These are phyloP conservation scores for Atlantisia rogersi DNA, from an alignment of 2,113 vertebrate species.

Conservation along the genomic window DNA sequence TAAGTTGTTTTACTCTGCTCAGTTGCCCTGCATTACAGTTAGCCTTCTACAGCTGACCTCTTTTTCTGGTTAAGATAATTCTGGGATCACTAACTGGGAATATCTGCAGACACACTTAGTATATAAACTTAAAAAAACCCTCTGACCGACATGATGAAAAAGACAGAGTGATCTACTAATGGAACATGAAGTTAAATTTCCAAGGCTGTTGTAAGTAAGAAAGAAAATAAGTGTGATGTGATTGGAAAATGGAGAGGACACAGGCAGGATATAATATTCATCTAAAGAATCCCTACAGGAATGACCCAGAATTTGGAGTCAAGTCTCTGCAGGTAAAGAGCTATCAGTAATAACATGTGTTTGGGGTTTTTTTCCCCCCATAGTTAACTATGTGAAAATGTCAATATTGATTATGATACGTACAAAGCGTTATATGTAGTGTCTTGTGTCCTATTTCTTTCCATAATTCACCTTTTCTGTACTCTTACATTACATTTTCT, in stretches of 20 bases:
- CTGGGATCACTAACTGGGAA: neutral
- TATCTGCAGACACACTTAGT: neutral
- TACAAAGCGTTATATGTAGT: neutral
- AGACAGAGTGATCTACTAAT: neutral
- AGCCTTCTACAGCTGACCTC: neutral
- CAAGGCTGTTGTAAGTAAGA: neutral
- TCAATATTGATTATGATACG: neutral
- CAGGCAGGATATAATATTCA: neutral
- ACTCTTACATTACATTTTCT: neutral
- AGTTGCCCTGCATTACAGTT: accelerated
- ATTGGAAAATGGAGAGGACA: neutral
- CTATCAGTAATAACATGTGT: neutral
- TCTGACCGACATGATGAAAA: neutral
- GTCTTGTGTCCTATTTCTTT: neutral
- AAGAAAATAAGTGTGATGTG: neutral
- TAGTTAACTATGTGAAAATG: neutral
- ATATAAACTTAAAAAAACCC: neutral
- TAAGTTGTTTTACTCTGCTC: neutral
- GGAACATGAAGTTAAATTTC: neutral
- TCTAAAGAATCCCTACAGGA: neutral
- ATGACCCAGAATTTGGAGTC: neutral
- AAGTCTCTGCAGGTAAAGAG: neutral
- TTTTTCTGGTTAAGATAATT: neutral
- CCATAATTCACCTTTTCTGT: neutral
- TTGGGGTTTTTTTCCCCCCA: neutral